Percentiles rank a stretch among this genome's conserved stretches.
These are phyloP conservation scores for Protonemura montana DNA, from an alignment of 2,888 invertebrate genomes.

Conservation along the genomic window DNA sequence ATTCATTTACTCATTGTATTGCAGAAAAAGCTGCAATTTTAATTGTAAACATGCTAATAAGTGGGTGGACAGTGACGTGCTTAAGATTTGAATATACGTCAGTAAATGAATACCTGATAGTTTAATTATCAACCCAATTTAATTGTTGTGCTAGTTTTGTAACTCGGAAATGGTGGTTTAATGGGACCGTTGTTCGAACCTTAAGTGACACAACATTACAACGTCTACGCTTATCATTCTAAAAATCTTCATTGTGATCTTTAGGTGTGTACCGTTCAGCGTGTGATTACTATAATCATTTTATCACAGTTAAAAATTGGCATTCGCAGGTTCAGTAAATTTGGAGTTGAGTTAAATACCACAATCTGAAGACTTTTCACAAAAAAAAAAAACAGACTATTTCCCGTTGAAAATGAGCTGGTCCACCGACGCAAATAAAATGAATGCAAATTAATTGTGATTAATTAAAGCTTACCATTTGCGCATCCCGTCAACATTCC, in stretches of 20 bases:
- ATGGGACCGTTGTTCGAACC: neutral
- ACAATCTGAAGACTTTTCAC: neutral
- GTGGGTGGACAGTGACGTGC: neutral
- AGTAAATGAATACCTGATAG: neutral
- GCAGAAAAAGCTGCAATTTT: neutral
- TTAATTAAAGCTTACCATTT: neutral
- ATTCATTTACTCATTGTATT: neutral
- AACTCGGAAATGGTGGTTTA: neutral
- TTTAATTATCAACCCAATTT: neutral
- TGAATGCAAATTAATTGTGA: constrained; percentile 8
- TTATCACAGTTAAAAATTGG: too few relatives aligned
- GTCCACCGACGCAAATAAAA: neutral
- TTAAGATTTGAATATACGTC: constrained; percentile 3
- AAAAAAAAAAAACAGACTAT: neutral
- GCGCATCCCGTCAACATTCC: neutral
- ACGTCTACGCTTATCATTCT: neutral
- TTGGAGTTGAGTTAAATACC: neutral
- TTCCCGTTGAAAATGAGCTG: neutral
- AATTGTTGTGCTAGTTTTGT: neutral
- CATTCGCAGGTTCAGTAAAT: too few relatives aligned
- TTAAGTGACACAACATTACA: neutral
- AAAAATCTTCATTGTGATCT: neutral
- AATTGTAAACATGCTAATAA: neutral
- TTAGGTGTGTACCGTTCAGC: neutral
- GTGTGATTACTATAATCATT: too few relatives aligned